Evolutionary conservation across 23 tunicate genomes (phyloP), one percentile per base, ranked within the genome.

Genomic region (Clavelina lepadiformis): DNA sequence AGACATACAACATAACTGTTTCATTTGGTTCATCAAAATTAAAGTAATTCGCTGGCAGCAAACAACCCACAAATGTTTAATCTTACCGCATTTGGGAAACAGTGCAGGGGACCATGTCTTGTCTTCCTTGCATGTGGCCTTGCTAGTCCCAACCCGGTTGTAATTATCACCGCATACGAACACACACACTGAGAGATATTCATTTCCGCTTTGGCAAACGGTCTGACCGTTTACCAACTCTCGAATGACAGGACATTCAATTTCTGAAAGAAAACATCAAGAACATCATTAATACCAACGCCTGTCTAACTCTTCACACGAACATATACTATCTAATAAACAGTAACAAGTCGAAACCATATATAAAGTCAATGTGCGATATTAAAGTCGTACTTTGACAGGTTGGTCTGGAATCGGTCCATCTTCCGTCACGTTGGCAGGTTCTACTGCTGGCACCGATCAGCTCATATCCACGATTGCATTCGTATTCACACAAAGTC

Each of bases 401-500:
- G 4, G 51, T 56, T 2, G 89, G 89, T 37, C 47, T 65, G 32
- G 54, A 31, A 1, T 45, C 13, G 11, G 68, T 61, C 89, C 89
- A 82, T 26, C 46, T 30, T 30, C 83, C 97, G 13, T 35, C 30
- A 6, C 37, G 63, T 3, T 35, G 38, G 52, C 88, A 81, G 21
- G 27, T 4, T 1, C 77, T 21, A 0, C 33, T 61, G 23, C 33
- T 19, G 13, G 64, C 6, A 7, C 91, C 97, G 1, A 45, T 19
- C 28, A 89, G 25, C 65, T 89, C 76, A 46, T 75, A 89, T 5
- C 89, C 88, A 5, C 64, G 51, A 29, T 63, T 82, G 67, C 97
- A 89, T 3, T 56, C 71, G 69, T 67, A 89, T 24, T 33, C 23
- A 41, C 97, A 89, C 22, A 46, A 47, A 2, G 97, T 81, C 21